Conservation (phyloP, 2,113 vertebrate genomes). For the Dromiciops gliroides region DNA sequence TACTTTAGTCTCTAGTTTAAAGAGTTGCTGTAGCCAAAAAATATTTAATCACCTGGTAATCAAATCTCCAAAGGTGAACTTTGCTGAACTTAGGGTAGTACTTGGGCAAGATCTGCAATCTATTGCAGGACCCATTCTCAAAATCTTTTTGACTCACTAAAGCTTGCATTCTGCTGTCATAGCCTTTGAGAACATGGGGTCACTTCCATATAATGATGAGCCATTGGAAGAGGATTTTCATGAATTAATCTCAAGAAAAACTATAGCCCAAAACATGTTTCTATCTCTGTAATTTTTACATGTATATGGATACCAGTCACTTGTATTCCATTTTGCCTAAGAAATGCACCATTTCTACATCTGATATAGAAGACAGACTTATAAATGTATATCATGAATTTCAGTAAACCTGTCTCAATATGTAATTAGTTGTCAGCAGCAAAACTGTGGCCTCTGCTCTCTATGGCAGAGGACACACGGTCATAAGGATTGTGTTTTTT, state of each 20-base stretch:
- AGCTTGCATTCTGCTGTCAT: not conserved
- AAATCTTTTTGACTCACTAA: not conserved
- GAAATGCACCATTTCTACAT: slow-evolving; percentile 54
- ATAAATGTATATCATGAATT: slow-evolving; percentile 9
- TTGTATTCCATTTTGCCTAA: slow-evolving; percentile 15
- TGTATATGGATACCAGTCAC: slow-evolving; percentile 32
- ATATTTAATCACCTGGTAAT: not conserved
- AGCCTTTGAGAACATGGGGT: not conserved
- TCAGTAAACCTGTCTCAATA: not conserved
- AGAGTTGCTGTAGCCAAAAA: not conserved
- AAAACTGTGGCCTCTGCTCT: slow-evolving; percentile 84
- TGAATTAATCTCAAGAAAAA: slow-evolving; percentile 21
- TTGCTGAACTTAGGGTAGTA: not conserved
- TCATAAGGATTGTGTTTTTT: slow-evolving; percentile 95
- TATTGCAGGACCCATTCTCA: not conserved
- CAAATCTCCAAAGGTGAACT: not conserved
- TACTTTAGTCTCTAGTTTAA: not conserved
- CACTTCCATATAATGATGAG: not conserved
- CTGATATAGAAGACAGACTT: slow-evolving; percentile 59
- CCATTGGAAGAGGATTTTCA: not conserved
- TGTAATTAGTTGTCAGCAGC: slow-evolving; percentile 82
- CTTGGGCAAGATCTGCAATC: not conserved
- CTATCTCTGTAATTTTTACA: slow-evolving; percentile 29
- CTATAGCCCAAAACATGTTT: slow-evolving; percentile 22
- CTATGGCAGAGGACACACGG: slow-evolving; percentile 85